Base-by-base conservation (phyloP, 2,888 invertebrate genomes). In the Prosapia bicincta region DNA sequence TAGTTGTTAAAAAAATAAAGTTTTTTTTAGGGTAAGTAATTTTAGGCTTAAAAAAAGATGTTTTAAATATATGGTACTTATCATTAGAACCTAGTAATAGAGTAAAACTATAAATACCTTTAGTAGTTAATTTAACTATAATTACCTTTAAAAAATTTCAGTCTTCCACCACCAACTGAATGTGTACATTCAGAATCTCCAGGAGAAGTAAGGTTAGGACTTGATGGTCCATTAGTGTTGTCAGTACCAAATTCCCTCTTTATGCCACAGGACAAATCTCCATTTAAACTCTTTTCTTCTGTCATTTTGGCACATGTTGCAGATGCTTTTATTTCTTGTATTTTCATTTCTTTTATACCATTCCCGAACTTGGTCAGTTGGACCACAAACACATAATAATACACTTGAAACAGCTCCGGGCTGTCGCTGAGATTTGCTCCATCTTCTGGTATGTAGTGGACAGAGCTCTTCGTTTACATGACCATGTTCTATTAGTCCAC, bases 81-180 rank as follows among this genome's bases (percentile, higher is more conserved):
- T 38, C 38, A 38, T 38, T 13, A 38, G 13, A 38, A 38, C 13
- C 9, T n/a, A n/a, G n/a, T n/a, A n/a, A n/a, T n/a, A n/a, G n/a
- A n/a, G n/a, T n/a, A n/a, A n/a, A n/a, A n/a, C n/a, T n/a, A n/a
- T n/a, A n/a, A n/a, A n/a, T 43, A 13, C 15, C 15, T 43, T 43
- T 43, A 13, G 25, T 68, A 7, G n/a, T n/a, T n/a, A n/a, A n/a
- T n/a, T n/a, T n/a, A n/a, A n/a, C n/a, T n/a, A 30, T 77, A 85
- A 85, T 84, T 83, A 91, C 91, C 91, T 89, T 93, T 93, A 85
- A 92, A 93, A 86, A 93, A 93, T 85, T 93, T 93, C 81, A 93
- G 89, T 82, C 93, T 89, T 83, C 93, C 93, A 82, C 93, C 93
- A 84, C 90, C 81, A 66, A 79, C 74, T 38, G 80, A 73, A 78